Evolutionary conservation across 37 sponge, comb jelly and placozoan species (phyloP), one percentile per base, ranked within the genome.

Genomic region (Hexactinellida sp.): DNA sequence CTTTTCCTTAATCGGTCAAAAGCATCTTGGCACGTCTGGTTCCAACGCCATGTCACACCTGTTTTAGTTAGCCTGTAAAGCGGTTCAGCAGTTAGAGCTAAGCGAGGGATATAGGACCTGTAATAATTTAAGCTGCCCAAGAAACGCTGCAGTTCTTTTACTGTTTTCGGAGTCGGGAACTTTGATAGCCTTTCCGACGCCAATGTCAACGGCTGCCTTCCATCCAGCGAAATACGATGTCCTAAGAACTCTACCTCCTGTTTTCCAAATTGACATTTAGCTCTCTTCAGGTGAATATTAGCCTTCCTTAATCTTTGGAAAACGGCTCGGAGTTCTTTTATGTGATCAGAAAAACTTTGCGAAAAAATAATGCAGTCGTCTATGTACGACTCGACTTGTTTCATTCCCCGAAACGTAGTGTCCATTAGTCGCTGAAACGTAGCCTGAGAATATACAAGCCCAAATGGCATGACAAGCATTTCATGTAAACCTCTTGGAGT

Each of bases 371-470:
- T 0, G 10, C 87, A 84, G 55, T 90, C 90, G 47, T 90, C 90
- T 1, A 87, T 54, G 7, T 87, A 82, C 1, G 83, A 41, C 30
- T 30, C 55, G 24, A 82, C 36, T 0, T 24, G 0, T 0, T 63
- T 54, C 23, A 84, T 37, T 38, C 85, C 85, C 34, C 5, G 36
- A 5, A 86, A 52, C 0, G 86, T 86, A 38, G 37, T 39, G 13
- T 88, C 89, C 89, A 92, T 90, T 13, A 90, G 32, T 0, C 92
- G 85, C 36, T 88, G 90, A 37, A 88, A 92, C 1, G 89, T 90
- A 1, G 88, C 89, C 0, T 89, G 90, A 0, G 88, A 89, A 36
- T 89, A n/a, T 88, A 0, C 87, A 82, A 23, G 91, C n/a, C 91
- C 90, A 85, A 93, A 90, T 0, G 94, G 90, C 89, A 89, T 89